Percentiles rank a stretch among this genome's conserved stretches.
Evolutionary conservation across 2,797 vertebrate genomes (phyloP).

Genomic region (Buphagus erythrorhynchus): DNA sequence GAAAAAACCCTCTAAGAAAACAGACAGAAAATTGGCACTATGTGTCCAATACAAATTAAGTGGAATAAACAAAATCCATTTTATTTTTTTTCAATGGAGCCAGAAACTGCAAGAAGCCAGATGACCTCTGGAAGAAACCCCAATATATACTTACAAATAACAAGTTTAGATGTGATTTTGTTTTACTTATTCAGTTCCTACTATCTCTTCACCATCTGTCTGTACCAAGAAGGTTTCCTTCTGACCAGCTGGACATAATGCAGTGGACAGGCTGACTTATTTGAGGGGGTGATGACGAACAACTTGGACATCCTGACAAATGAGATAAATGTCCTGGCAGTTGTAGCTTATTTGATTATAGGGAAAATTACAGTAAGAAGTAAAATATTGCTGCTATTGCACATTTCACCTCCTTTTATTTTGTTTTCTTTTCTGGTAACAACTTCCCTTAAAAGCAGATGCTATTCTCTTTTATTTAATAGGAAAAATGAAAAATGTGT

Average conservation of each 20-base stretch:
- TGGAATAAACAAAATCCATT: not conserved
- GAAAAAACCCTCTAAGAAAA: not conserved
- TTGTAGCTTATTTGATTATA: not conserved
- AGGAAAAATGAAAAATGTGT: not conserved
- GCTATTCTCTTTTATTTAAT: not conserved
- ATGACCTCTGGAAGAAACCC: not conserved
- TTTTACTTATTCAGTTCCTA: not conserved
- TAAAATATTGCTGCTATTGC: not conserved
- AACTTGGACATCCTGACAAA: conserved; percentile 1
- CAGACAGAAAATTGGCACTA: not conserved
- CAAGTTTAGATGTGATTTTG: not conserved
- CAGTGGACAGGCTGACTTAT: not conserved
- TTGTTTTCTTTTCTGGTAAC: not conserved
- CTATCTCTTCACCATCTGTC: not conserved
- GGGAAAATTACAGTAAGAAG: not conserved
- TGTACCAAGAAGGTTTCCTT: not conserved
- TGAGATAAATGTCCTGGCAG: not conserved
- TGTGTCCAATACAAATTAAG: not conserved
- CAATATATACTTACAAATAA: not conserved
- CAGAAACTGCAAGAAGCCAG: conserved; percentile 6
- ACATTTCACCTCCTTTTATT: not conserved
- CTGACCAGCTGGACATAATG: not conserved
- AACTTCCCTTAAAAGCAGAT: not conserved
- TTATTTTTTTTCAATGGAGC: not conserved
- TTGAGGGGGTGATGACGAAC: not conserved